These are phyloP conservation scores for Euborellia annulipes DNA, from an alignment of 1,140 invertebrate species.

Conservation along the genomic window DNA sequence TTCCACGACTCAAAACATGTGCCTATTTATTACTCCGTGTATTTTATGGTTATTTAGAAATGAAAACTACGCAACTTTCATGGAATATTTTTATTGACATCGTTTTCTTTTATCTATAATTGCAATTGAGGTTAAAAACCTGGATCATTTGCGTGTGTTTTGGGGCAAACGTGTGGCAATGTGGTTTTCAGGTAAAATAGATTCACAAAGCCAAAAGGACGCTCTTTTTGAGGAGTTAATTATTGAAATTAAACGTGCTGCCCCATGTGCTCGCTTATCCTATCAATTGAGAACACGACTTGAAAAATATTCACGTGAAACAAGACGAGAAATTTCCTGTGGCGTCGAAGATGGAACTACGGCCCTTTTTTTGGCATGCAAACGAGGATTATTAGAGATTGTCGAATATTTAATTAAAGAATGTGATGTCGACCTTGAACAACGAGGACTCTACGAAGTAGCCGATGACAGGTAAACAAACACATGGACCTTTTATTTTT, in stretches of 20 bases:
- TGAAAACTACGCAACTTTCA: too few species aligned
- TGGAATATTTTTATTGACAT: too few species aligned
- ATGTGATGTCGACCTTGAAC: conserved; percentile 72
- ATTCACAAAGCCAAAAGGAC: conserved; percentile 35
- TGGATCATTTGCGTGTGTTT: conserved; percentile 7
- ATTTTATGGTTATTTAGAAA: too few species aligned
- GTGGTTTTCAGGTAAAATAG: conserved; percentile 29
- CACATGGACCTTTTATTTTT: background rate
- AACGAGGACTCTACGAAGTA: conserved; percentile 59
- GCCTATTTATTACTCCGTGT: too few species aligned
- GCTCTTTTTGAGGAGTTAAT: conserved; percentile 46
- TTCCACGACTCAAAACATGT: too few species aligned
- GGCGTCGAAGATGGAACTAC: conserved; percentile 58
- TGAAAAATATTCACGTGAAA: conserved; percentile 38
- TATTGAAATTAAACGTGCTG: conserved; percentile 45
- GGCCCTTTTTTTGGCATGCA: conserved; percentile 73
- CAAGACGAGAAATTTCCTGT: conserved; percentile 44
- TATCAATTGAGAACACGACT: conserved; percentile 43
- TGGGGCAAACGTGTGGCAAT: conserved; percentile 15
- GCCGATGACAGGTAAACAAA: conserved; percentile 39
- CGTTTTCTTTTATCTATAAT: too few species aligned
- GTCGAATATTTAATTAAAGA: conserved; percentile 73
- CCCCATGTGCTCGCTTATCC: conserved; percentile 49
- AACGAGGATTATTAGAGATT: conserved; percentile 69
- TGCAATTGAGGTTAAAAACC: too few species aligned